phyloP scores from a whole-genome alignment of 2,797 vertebrate species.

The Loris lydekkerianus region DNA sequence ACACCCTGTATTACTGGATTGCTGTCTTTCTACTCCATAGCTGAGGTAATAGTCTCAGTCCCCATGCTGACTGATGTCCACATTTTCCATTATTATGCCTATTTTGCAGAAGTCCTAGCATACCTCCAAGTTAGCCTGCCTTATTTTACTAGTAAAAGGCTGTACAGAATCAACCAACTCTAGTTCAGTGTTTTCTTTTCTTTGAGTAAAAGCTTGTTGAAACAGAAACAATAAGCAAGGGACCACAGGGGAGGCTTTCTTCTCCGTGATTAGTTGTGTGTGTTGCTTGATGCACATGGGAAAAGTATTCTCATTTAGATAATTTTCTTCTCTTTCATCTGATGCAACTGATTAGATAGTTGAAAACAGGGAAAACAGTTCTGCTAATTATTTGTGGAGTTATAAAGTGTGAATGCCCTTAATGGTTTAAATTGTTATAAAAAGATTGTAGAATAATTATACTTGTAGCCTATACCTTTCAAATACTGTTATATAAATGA shows the following conservation, averaged over 20 bases:
- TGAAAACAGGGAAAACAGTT: constrained; percentile 38
- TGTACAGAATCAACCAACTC: background rate
- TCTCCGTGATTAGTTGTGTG: constrained; percentile 25
- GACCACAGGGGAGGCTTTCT: constrained; percentile 28
- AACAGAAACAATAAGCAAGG: constrained; percentile 16
- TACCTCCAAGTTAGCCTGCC: background rate
- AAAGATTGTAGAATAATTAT: background rate
- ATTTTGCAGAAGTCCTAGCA: background rate
- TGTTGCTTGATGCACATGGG: constrained; percentile 19
- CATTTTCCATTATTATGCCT: background rate
- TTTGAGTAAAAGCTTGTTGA: constrained; percentile 46
- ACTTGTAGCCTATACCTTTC: background rate
- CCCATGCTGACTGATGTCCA: background rate
- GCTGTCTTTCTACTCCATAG: background rate
- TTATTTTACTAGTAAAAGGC: background rate
- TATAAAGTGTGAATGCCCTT: constrained; percentile 33
- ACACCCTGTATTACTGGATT: background rate
- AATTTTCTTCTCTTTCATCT: constrained; percentile 51
- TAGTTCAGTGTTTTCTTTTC: constrained; percentile 38
- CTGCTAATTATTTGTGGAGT: constrained; percentile 25
- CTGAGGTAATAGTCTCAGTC: background rate
- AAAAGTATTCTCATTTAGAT: constrained; percentile 54
- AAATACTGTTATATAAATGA: constrained; percentile 28
- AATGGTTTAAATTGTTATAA: constrained; percentile 25
- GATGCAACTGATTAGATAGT: background rate